Evolutionary conservation across 2,797 vertebrate genomes (phyloP).

Genomic region (Tachyglossus aculeatus): DNA sequence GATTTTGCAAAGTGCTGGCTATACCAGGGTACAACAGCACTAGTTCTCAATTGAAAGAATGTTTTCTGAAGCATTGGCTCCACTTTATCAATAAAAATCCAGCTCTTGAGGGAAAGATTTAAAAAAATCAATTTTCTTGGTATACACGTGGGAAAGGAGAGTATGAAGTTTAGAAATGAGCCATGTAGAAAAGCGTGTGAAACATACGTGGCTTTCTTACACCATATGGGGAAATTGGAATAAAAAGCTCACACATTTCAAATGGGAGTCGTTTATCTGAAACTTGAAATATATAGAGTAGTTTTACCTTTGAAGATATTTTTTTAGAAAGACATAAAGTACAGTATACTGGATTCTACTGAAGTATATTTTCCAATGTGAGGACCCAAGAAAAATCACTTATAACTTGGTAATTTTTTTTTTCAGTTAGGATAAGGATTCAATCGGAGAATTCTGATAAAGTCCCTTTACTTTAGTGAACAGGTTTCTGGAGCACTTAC

Average conservation of each 20-base stretch:
- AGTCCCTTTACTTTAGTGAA: no score
- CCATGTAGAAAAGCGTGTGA: not conserved
- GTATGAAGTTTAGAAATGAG: not conserved
- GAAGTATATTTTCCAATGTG: not conserved
- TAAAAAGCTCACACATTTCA: not conserved
- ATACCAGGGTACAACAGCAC: not conserved
- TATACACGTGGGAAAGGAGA: not conserved
- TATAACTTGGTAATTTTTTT: no score
- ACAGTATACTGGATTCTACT: not conserved
- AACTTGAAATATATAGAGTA: rapidly evolving
- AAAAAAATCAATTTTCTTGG: not conserved
- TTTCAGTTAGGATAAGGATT: no score
- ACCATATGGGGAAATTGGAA: not conserved
- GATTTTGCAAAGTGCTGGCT: not conserved
- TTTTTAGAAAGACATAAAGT: not conserved
- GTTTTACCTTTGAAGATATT: not conserved
- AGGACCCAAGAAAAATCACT: slow-evolving; percentile 1
- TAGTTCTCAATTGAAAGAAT: not conserved
- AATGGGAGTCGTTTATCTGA: slow-evolving; percentile 11
- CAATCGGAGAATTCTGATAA: no score
- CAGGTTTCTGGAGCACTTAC: no score
- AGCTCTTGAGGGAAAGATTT: not conserved
- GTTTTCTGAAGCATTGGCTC: not conserved
- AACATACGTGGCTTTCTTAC: not conserved
- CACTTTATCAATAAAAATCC: not conserved